These are phyloP conservation scores for Caenorhabditis tropicalis DNA, from an alignment of 1,140 invertebrate genomes.

Conservation along the genomic window DNA sequence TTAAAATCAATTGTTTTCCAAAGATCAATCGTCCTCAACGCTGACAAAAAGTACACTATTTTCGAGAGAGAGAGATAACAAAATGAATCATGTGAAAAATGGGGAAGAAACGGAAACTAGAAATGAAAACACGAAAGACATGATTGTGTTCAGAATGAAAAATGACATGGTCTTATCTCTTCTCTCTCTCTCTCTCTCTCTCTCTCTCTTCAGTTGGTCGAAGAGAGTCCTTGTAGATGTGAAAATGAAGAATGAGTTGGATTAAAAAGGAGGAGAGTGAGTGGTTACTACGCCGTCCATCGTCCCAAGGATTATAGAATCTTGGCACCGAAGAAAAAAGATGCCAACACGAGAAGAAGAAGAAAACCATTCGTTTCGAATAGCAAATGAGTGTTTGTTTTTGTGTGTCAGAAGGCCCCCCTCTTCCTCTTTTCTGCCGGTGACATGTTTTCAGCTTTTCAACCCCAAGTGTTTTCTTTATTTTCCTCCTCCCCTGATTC, in stretches of 20 bases:
- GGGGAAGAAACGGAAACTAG: too few relatives aligned
- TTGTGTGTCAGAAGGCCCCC: neutral
- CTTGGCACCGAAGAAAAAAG: neutral
- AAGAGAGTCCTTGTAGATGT: too few relatives aligned
- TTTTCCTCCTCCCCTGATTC: neutral
- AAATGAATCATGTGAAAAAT: too few relatives aligned
- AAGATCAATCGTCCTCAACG: too few relatives aligned
- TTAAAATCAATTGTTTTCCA: too few relatives aligned
- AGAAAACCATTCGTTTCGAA: neutral
- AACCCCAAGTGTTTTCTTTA: neutral
- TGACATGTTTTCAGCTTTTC: constrained; percentile 7
- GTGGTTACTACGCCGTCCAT: neutral
- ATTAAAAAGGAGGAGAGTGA: neutral
- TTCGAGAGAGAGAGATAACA: too few relatives aligned
- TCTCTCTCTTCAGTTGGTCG: too few relatives aligned
- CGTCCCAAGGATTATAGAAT: neutral
- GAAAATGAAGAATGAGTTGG: constrained; percentile 30
- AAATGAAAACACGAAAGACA: neutral
- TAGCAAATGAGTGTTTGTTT: constrained; percentile 18
- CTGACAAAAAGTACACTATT: too few relatives aligned
- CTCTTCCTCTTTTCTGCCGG: neutral
- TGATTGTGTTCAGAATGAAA: neutral
- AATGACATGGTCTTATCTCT: neutral
- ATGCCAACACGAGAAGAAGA: neutral
- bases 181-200: neutral